phyloP scores from a whole-genome alignment of 2,888 invertebrate species.

The Ormyrus nitidulus region DNA sequence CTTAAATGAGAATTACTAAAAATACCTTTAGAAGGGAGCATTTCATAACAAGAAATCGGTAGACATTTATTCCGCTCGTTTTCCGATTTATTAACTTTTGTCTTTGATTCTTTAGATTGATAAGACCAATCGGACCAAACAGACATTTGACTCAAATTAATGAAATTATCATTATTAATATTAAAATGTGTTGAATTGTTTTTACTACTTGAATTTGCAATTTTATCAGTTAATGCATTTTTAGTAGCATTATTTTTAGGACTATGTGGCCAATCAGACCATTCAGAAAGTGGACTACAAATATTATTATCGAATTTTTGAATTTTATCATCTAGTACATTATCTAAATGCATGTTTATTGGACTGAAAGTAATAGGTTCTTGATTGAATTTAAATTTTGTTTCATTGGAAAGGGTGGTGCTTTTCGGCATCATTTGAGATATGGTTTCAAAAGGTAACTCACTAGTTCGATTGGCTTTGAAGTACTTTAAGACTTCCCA shows the following conservation, averaged over 20 bases:
- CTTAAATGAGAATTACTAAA: conserved; percentile 1
- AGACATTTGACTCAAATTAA: conserved; percentile 58
- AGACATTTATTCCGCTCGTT: conserved; percentile 30
- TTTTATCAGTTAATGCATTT: background rate
- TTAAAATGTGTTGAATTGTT: conserved; percentile 11
- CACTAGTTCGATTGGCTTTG: background rate
- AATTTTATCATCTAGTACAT: background rate
- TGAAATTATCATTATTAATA: conserved; percentile 29
- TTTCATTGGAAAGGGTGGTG: conserved; percentile 4
- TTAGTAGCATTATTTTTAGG: conserved; percentile 9
- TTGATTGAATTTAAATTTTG: background rate
- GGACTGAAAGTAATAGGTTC: background rate
- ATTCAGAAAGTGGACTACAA: conserved; percentile 42
- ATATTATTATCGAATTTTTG: background rate
- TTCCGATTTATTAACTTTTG: background rate
- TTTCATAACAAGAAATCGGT: conserved; percentile 37
- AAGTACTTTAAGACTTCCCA: conserved; percentile 60
- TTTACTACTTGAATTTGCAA: background rate
- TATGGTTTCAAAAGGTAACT: conserved; percentile 57
- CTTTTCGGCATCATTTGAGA: conserved; percentile 34
- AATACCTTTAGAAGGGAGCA: conserved; percentile 40
- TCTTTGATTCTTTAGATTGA: conserved; percentile 31
- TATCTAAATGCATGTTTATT: background rate
- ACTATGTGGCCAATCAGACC: conserved; percentile 53
- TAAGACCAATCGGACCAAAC: conserved; percentile 69